Base-by-base conservation (phyloP, 2,888 invertebrate species). In the Acrobasis suavella region DNA sequence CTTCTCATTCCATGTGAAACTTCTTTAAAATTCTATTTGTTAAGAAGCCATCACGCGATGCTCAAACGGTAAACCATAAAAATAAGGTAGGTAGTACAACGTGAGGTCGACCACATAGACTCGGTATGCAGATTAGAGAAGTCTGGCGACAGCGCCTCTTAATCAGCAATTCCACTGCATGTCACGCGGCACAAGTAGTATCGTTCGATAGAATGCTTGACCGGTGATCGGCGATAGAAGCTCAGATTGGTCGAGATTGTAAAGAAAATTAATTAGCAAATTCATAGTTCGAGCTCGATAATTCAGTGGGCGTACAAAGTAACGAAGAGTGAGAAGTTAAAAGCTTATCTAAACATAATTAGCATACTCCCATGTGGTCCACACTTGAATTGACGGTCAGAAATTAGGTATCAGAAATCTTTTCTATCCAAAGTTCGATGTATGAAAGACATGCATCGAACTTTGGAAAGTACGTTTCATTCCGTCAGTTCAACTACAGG, bases 111-210 rank as follows among this genome's bases (percentile, higher is more conserved):
- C 15, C 55, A 32, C 32, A 42, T 56, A 56, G 42, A 56, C 56
- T 56, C 39, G 55, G 15, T 85, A 86, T 83, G 81, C 79, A 86
- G 81, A 88, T 86, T 85, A 76, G 77, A 51, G 22, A 83, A 84
- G 75, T 78, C 76, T 75, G 73, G 71, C 75, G 69, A 71, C 60
- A 42, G 14, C 6, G 51, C 16, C 39, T 63, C 66, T 69, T 89
- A 88, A 90, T 85, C 72, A 77, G 74, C 82, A 68, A 89, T 90
- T 89, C 78, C 83, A 67, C 78, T 83, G 77, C 88, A 83, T 83
- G 85, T 87, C 89, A 87, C 86, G 88, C 68, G 78, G 85, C 78
- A 79, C 69, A 75, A 81, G 83, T 80, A 75, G 78, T 83, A 80
- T 79, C 77, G 77, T 81, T 76, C 39, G 62, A 51, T 32, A 65